Evolutionary conservation across 2,797 vertebrate genomes (phyloP).

Genomic region (Gymnocypris eckloni): DNA sequence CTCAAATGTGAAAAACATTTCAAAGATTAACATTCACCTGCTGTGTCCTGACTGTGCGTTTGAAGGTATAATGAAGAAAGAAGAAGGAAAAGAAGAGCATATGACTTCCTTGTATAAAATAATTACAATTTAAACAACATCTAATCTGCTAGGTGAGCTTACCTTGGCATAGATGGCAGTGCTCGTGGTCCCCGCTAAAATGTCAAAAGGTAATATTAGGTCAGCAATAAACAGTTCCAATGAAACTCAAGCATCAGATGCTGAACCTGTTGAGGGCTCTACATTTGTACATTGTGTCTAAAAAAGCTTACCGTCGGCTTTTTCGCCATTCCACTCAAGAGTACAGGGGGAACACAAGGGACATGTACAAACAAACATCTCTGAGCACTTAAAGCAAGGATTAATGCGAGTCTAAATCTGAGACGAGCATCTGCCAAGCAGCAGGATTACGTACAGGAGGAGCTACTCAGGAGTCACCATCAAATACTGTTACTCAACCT

Average conservation of each 20-base stretch:
- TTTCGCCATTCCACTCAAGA: slow-evolving; percentile 78
- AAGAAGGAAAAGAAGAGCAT: slow-evolving; percentile 27
- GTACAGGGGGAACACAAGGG: slow-evolving; percentile 28
- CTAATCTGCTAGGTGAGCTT: slow-evolving; percentile 47
- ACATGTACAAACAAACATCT: slow-evolving; percentile 32
- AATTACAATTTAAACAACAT: not conserved
- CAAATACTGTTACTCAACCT: slow-evolving; percentile 42
- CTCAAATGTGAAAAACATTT: not conserved
- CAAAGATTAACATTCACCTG: slow-evolving; percentile 67
- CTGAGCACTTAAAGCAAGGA: slow-evolving; percentile 45
- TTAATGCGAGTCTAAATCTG: slow-evolving; percentile 76
- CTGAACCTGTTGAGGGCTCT: not conserved
- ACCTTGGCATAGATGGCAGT: slow-evolving; percentile 91
- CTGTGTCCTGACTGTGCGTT: slow-evolving; percentile 71
- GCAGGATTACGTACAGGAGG: slow-evolving; percentile 71
- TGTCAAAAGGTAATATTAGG: slow-evolving; percentile 5
- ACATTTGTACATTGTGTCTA: not conserved
- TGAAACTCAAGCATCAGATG: not conserved
- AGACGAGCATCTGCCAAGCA: slow-evolving; percentile 61
- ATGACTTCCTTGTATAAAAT: not conserved
- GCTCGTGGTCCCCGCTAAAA: slow-evolving; percentile 84
- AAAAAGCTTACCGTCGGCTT: slow-evolving; percentile 80
- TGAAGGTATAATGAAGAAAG: slow-evolving; percentile 56
- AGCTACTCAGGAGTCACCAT: slow-evolving; percentile 55
- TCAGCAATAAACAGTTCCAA: not conserved